Conservation (phyloP, 2,797 vertebrate genomes). For the Takifugu rubripes region DNA sequence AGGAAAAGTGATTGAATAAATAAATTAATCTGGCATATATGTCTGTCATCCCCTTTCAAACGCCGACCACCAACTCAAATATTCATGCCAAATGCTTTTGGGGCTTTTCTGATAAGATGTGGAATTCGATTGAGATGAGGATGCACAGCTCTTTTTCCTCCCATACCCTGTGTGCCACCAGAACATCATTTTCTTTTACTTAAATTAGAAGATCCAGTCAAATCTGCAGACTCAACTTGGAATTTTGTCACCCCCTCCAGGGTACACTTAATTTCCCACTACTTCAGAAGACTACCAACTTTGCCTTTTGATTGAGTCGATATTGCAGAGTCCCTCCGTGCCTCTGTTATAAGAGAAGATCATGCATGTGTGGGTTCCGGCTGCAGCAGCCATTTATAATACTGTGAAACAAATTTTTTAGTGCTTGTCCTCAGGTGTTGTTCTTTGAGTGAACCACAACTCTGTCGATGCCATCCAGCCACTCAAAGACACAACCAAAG, state of each 20-base stretch:
- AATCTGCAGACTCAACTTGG: constrained; percentile 30
- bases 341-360: constrained; percentile 8
- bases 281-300: constrained; percentile 43
- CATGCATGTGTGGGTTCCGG: not conserved
- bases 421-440: not conserved
- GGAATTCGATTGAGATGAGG: constrained; percentile 56
- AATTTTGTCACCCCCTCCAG: constrained; percentile 33
- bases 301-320: constrained; percentile 33
- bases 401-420: constrained; percentile 2
- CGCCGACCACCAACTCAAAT: constrained; percentile 38
- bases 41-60: constrained; percentile 11
- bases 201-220: constrained; percentile 57
- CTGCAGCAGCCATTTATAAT: not conserved
- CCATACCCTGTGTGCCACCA: constrained; percentile 45
- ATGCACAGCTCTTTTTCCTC: constrained; percentile 35
- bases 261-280: constrained; percentile 40
- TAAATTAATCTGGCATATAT: not conserved
- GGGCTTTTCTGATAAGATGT: constrained; percentile 41
- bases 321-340: constrained; percentile 16
- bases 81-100: constrained; percentile 45
- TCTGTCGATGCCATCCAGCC: not conserved
- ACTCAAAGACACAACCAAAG: not conserved
- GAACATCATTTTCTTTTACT: constrained; percentile 55
- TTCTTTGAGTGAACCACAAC: not conserved
- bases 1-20: not conserved